Evolutionary conservation across 2,113 vertebrate species (phyloP).

Genomic region (Paramisgurnus dabryanus): DNA sequence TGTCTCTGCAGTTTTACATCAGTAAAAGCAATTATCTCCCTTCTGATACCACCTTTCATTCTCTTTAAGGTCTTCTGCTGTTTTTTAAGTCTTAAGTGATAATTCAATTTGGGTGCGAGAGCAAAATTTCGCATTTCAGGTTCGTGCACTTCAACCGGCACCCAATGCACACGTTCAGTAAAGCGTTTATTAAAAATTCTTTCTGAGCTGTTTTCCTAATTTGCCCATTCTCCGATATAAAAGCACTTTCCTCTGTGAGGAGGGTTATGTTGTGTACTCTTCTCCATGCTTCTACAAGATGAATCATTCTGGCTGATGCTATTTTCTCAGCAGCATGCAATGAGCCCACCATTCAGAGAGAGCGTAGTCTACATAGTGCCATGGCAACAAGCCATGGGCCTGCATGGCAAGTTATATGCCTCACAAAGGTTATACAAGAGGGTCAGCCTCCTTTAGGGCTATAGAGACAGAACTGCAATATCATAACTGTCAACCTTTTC

Average conservation of each 20-base stretch:
- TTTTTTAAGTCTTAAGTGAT: neutral
- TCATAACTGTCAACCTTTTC: slow-evolving; percentile 47
- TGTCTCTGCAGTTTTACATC: slow-evolving; percentile 28
- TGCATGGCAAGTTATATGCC: slow-evolving; percentile 47
- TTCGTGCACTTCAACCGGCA: neutral
- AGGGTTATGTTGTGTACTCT: slow-evolving; percentile 43
- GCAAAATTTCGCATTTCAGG: neutral
- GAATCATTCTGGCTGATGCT: slow-evolving; percentile 53
- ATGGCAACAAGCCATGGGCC: slow-evolving; percentile 56
- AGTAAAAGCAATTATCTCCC: slow-evolving; percentile 43
- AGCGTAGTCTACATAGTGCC: slow-evolving; percentile 51
- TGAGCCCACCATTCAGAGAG: slow-evolving; percentile 53
- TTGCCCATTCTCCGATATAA: slow-evolving; percentile 13
- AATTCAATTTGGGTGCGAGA: slow-evolving; percentile 35
- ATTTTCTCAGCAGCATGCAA: slow-evolving; percentile 58
- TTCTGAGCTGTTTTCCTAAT: slow-evolving; percentile 31
- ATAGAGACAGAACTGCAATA: slow-evolving; percentile 53
- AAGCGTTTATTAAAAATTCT: slow-evolving; percentile 36
- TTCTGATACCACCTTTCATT: slow-evolving; percentile 23
- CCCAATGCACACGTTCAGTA: neutral
- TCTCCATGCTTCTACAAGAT: slow-evolving; percentile 42
- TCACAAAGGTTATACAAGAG: slow-evolving; percentile 55
- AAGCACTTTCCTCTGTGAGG: slow-evolving; percentile 13
- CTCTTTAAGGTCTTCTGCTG: slow-evolving; percentile 16
- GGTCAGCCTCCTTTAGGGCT: slow-evolving; percentile 56